phyloP scores from a whole-genome alignment of 1,140 invertebrate species.

The Papilio glaucus region DNA sequence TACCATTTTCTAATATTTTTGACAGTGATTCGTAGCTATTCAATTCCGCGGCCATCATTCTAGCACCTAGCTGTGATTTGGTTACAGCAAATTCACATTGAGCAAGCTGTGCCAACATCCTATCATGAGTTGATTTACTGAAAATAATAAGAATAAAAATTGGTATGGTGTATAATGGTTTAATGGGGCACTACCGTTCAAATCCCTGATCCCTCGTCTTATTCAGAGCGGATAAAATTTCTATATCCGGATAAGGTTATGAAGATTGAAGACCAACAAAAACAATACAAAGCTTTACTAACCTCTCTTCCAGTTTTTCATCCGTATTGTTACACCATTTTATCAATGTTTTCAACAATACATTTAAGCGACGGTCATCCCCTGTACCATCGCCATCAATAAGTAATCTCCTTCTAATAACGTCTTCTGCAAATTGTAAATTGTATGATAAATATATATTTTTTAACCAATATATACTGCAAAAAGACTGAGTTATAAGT shows the following conservation, averaged over 20 bases:
- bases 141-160: conserved; percentile 44
- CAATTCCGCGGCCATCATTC: conserved; percentile 93
- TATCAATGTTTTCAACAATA: conserved; percentile 93
- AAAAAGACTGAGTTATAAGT: not conserved
- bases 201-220: no score
- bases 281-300: conserved; percentile 49
- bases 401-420: conserved; percentile 93
- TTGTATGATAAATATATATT: conserved; percentile 30
- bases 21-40: conserved; percentile 93
- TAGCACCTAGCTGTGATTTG: conserved; percentile 91
- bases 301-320: conserved; percentile 89
- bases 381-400: conserved; percentile 98
- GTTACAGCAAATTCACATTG: conserved; percentile 95
- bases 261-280: not conserved
- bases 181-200: no score
- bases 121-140: conserved; percentile 88
- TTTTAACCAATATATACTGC: not conserved
- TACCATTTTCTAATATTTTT: conserved; percentile 89
- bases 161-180: no score
- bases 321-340: conserved; percentile 93
- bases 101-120: conserved; percentile 91
- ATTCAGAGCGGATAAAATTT: not conserved
- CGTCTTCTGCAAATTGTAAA: conserved; percentile 90
- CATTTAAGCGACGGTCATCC: conserved; percentile 95
- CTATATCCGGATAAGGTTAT: no score